Evolutionary conservation across 2,797 vertebrate species (phyloP).

Genomic region (Semotilus atromaculatus): DNA sequence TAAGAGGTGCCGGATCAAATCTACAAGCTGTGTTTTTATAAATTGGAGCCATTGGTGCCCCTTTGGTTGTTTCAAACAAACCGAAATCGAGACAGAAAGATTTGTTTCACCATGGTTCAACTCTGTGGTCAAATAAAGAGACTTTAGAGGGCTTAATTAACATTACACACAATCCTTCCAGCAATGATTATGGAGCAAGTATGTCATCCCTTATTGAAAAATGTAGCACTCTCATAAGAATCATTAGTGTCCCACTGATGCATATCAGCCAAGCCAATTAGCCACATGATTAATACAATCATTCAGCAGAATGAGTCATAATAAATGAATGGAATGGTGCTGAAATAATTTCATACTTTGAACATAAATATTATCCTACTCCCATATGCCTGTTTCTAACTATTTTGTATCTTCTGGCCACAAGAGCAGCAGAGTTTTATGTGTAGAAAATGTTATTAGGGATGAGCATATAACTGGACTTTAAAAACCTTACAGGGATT

Average conservation of each 20-base stretch:
- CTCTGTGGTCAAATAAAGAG: constrained; percentile 17
- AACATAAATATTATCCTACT: constrained; percentile 45
- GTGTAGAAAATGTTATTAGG: constrained; percentile 11
- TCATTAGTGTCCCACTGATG: constrained; percentile 53
- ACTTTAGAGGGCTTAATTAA: constrained; percentile 21
- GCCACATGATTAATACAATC: constrained; percentile 48
- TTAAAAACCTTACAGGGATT: not conserved
- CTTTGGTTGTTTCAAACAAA: constrained; percentile 7
- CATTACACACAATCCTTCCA: constrained; percentile 31
- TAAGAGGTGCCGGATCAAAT: constrained; percentile 7
- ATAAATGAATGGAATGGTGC: constrained; percentile 32
- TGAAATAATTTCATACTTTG: constrained; percentile 50
- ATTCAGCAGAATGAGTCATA: constrained; percentile 48
- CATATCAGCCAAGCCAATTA: constrained; percentile 44
- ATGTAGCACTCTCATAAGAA: constrained; percentile 54
- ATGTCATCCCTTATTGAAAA: constrained; percentile 32
- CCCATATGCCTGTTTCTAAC: constrained; percentile 50
- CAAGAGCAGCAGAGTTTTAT: constrained; percentile 38
- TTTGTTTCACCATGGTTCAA: constrained; percentile 1
- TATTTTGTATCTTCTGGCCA: constrained; percentile 50
- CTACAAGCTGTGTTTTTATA: not conserved
- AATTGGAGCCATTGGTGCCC: not conserved
- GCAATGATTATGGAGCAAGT: constrained; percentile 20
- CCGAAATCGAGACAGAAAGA: not conserved
- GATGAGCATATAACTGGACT: not conserved